Conservation (phyloP, 2,113 vertebrate species). For the Menidia beryllina region DNA sequence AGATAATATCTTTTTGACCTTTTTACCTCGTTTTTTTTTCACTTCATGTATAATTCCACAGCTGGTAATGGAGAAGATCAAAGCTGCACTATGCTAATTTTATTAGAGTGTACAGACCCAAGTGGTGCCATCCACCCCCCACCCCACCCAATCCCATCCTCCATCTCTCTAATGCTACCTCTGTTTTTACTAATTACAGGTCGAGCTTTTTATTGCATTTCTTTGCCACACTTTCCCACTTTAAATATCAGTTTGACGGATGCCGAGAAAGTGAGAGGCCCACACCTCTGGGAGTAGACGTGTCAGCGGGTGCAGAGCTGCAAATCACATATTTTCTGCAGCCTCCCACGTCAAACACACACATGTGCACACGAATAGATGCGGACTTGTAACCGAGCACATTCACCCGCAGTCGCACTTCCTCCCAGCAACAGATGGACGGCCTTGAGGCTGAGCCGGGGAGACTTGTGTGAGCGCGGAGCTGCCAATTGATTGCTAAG, state of each 20-base stretch:
- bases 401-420: conserved; percentile 45
- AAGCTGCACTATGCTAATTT: conserved; percentile 27
- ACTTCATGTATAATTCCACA: conserved; percentile 18
- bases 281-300: conserved; percentile 35
- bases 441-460: conserved; percentile 71
- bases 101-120: conserved; percentile 24
- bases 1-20: conserved; percentile 23
- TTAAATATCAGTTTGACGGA: conserved; percentile 50
- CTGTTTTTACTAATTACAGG: conserved; percentile 62
- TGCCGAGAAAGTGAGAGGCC: conserved; percentile 29
- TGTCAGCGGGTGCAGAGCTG: conserved; percentile 43
- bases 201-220: conserved; percentile 19
- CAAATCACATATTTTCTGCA: conserved; percentile 59
- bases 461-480: conserved; percentile 54
- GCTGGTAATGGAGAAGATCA: conserved; percentile 31
- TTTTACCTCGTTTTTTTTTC: conserved; percentile 21
- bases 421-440: conserved; percentile 77
- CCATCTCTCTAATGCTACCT: conserved; percentile 22
- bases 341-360: conserved; percentile 46
- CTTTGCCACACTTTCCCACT: conserved; percentile 37
- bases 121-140: conserved; percentile 16
- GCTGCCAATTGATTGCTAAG: conserved; percentile 69
- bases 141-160: too few species aligned
- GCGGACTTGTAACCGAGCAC: conserved; percentile 43
- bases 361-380: conserved; percentile 20